These are phyloP conservation scores for Oasisia sp. DNA, from an alignment of 2,888 invertebrate species.

Conservation along the genomic window DNA sequence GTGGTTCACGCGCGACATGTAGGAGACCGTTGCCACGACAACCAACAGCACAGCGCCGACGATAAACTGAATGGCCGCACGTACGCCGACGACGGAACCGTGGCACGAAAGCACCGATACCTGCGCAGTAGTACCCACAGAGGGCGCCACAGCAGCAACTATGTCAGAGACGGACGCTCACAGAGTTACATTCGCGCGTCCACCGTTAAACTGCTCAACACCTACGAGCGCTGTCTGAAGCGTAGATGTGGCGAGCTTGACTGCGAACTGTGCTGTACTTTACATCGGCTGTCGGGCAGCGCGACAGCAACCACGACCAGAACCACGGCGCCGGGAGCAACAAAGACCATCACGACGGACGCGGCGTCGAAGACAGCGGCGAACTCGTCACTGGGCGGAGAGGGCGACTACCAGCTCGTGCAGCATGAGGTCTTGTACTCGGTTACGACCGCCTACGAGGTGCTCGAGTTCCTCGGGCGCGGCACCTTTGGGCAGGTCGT, in stretches of 20 bases:
- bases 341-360: slow-evolving; percentile 33
- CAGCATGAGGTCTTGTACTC: slow-evolving; percentile 96
- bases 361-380: slow-evolving; percentile 32
- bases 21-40: not conserved
- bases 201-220: slow-evolving; percentile 76
- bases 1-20: not conserved
- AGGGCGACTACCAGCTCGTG: slow-evolving; percentile 98
- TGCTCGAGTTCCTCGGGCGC: slow-evolving; percentile 97
- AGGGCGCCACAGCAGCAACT: not conserved
- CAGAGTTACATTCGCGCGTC: slow-evolving; percentile 75
- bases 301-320: not conserved
- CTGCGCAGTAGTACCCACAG: not conserved
- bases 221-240: slow-evolving; percentile 70
- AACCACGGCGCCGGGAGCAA: slow-evolving; percentile 22
- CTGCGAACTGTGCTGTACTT: slow-evolving; percentile 19
- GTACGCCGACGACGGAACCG: not conserved
- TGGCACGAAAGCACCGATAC: not conserved
- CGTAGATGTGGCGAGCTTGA: slow-evolving; percentile 59
- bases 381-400: slow-evolving; percentile 65
- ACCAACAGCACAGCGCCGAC: not conserved
- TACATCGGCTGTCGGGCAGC: not conserved
- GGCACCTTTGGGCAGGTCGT: slow-evolving; percentile 99
- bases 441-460: slow-evolving; percentile 90
- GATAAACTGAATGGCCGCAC: not conserved
- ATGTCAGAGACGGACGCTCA: slow-evolving; percentile 46